phyloP scores from a whole-genome alignment of 2,113 vertebrate species.

The Siniperca knerii region DNA sequence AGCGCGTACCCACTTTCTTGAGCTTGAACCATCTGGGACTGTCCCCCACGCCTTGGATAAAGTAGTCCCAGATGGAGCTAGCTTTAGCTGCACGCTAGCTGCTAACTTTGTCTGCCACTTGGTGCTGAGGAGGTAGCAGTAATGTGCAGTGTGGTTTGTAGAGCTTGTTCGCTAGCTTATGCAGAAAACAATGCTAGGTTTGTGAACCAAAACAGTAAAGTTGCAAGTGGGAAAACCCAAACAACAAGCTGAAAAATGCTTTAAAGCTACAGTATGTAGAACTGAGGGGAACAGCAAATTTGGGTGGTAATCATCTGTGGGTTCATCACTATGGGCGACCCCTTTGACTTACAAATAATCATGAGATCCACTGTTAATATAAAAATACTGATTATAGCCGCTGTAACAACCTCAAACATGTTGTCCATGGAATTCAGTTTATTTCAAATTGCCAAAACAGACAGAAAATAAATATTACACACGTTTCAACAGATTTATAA shows the following conservation, averaged over 20 bases:
- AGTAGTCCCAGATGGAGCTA: background rate
- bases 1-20: too few relatives aligned
- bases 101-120: background rate
- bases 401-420: constrained; percentile 3
- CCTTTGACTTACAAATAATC: too few relatives aligned
- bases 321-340: too few relatives aligned
- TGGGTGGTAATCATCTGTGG: too few relatives aligned
- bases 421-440: constrained; percentile 70
- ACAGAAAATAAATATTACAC: constrained; percentile 79
- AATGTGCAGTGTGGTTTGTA: background rate
- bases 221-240: background rate
- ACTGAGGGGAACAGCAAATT: background rate
- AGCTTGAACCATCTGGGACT: too few relatives aligned
- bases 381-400: background rate
- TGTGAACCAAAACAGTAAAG: background rate
- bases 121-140: background rate
- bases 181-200: background rate
- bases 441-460: constrained; percentile 79
- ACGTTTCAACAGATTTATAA: constrained; percentile 77
- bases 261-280: background rate
- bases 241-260: background rate
- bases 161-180: background rate
- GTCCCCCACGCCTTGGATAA: background rate
- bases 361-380: background rate
- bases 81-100: background rate